phyloP scores from a whole-genome alignment of 2,888 invertebrate genomes.

The Lordiphosa fenestrarum region DNA sequence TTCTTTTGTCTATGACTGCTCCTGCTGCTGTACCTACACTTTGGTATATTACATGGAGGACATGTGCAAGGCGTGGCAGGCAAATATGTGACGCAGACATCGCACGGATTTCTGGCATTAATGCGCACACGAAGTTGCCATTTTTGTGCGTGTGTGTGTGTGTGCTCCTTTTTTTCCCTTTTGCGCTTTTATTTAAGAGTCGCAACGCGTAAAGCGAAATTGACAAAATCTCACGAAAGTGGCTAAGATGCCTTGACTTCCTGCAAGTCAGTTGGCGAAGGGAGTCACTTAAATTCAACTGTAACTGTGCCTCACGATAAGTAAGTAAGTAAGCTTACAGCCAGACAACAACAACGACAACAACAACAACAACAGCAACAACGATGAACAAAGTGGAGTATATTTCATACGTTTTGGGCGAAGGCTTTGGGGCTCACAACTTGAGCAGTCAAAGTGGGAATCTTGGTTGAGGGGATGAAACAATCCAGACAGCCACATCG shows the following conservation, averaged over 20 bases:
- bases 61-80: conserved; percentile 35
- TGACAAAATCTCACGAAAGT: conserved; percentile 60
- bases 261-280: conserved; percentile 6
- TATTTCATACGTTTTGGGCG: background rate
- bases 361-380: background rate
- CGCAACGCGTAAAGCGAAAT: conserved; percentile 45
- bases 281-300: conserved; percentile 38
- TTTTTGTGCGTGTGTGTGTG: conserved; percentile 14
- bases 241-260: conserved; percentile 33
- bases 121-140: conserved; percentile 50
- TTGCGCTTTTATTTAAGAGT: conserved; percentile 35
- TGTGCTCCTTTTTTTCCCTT: conserved; percentile 26
- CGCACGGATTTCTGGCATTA: conserved; percentile 60
- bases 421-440: background rate
- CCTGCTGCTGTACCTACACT: conserved; percentile 5
- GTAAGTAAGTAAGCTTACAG: conserved; percentile 33
- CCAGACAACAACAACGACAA: conserved; percentile 12
- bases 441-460: background rate
- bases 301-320: conserved; percentile 44
- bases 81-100: conserved; percentile 45
- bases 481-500: conserved; percentile 4
- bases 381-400: background rate
- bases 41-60: background rate
- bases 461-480: background rate
- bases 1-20: conserved; percentile 5